Evolutionary conservation across 2,888 invertebrate genomes (phyloP).

Genomic region (Furcula furcula): DNA sequence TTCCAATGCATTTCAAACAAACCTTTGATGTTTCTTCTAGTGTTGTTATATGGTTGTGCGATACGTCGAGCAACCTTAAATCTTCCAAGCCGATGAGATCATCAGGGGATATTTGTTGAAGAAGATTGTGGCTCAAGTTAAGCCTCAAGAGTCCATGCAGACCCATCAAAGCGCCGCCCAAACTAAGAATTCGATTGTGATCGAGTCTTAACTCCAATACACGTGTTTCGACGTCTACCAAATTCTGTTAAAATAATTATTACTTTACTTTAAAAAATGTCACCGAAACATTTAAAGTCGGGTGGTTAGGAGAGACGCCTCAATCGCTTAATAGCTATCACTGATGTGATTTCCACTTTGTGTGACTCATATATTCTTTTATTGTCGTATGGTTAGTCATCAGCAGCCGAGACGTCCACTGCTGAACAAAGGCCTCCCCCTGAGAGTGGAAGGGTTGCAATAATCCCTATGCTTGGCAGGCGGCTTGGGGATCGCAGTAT

Average conservation of each 20-base stretch:
- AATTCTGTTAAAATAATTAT: slow-evolving; percentile 77
- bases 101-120: slow-evolving; percentile 87
- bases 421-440: no score
- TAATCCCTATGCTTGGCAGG: no score
- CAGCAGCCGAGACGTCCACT: no score
- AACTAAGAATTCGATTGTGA: slow-evolving; percentile 85
- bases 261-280: no score
- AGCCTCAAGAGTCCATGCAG: slow-evolving; percentile 87
- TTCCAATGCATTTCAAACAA: slow-evolving; percentile 24
- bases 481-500: no score
- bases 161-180: slow-evolving; percentile 89
- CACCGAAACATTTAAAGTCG: no score
- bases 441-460: no score
- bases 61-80: slow-evolving; percentile 88
- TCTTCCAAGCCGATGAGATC: slow-evolving; percentile 90
- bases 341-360: no score
- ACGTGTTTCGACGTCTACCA: slow-evolving; percentile 88
- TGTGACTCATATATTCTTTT: no score
- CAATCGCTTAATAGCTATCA: no score
- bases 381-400: no score
- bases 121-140: slow-evolving; percentile 88
- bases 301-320: no score
- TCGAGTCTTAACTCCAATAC: slow-evolving; percentile 87
- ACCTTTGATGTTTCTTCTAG: slow-evolving; percentile 93
- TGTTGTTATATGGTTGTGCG: slow-evolving; percentile 88